phyloP scores from a whole-genome alignment of 2,113 vertebrate genomes.

The Ia io region DNA sequence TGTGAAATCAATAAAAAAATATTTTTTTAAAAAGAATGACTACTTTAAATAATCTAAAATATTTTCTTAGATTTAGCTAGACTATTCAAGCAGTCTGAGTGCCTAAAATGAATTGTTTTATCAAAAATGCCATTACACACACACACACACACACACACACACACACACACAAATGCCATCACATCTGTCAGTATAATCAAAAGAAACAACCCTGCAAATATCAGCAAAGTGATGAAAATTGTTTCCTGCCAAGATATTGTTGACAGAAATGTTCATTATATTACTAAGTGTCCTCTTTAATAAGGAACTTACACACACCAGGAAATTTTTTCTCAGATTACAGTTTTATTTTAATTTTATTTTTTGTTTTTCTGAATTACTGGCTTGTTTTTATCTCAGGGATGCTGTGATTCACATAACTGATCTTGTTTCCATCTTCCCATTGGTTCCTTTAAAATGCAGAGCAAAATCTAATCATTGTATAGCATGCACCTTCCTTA shows the following conservation, averaged over 20 bases:
- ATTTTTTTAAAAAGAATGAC: too few relatives aligned
- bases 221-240: neutral
- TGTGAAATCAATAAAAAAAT: too few relatives aligned
- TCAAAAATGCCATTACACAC: neutral
- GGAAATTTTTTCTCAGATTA: neutral
- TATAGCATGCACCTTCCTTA: neutral
- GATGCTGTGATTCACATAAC: neutral
- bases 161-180: neutral
- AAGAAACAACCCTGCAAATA: neutral
- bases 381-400: neutral
- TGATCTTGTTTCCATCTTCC: neutral
- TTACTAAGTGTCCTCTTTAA: neutral
- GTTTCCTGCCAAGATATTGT: neutral
- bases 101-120: conserved; percentile 5
- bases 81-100: neutral
- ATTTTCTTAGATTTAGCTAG: conserved; percentile 4
- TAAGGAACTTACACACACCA: neutral
- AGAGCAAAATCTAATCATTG: neutral
- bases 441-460: neutral
- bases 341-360: neutral
- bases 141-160: neutral
- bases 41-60: neutral
- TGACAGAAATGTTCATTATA: neutral
- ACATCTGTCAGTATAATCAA: neutral
- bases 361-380: conserved; percentile 9